Base-by-base conservation (phyloP, 2,888 invertebrate genomes). In the Volucella inflata region DNA sequence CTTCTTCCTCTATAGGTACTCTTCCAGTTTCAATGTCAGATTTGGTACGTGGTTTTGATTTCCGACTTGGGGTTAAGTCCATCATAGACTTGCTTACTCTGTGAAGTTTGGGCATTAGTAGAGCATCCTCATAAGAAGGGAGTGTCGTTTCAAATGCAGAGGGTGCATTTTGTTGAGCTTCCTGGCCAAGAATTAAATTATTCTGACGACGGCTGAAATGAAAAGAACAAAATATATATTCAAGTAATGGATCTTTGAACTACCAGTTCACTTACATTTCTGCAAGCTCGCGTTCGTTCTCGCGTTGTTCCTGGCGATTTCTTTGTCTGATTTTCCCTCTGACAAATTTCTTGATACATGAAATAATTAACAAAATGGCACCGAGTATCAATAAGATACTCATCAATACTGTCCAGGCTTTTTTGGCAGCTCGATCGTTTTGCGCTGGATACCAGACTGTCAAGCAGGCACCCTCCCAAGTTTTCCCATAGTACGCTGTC, bases 91-190 rank as follows among this genome's bases (percentile, higher is more conserved):
- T 94, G 88, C 93, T 93, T 0, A 95, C 95, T 3, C 93, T 91
- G 88, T 94, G 94, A 48, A 95, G 89, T 89, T 95, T 94, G 1
- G 96, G 95, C 94, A 96, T 95, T 17, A 94, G 93, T 74, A 96
- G 93, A 42, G 96, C 96, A 92, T 96, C 96, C 88, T 95, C 95
- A 89, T 96, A 96, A 2, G 95, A 95, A 0, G 96, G 96, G 46
- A 96, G 95, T 77, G 94, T 94, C 40, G 95, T 93, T 91, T 96
- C 96, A 88, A 95, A 93, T 0, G 94, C 94, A 17, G 83, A 84
- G 8, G 95, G 94, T 21, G 95, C 94, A 89, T 94, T 95, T 67
- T 93, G 92, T 12, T 93, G 91, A 14, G 93, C 93, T 87, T 94
- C 90, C 82, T 92, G 94, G 87, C 94, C 92, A 70, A 94, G 91